Percentiles rank a stretch among this genome's conserved stretches.
phyloP scores from a whole-genome alignment of 2,797 vertebrate species.

The Eulemur rubriventer region DNA sequence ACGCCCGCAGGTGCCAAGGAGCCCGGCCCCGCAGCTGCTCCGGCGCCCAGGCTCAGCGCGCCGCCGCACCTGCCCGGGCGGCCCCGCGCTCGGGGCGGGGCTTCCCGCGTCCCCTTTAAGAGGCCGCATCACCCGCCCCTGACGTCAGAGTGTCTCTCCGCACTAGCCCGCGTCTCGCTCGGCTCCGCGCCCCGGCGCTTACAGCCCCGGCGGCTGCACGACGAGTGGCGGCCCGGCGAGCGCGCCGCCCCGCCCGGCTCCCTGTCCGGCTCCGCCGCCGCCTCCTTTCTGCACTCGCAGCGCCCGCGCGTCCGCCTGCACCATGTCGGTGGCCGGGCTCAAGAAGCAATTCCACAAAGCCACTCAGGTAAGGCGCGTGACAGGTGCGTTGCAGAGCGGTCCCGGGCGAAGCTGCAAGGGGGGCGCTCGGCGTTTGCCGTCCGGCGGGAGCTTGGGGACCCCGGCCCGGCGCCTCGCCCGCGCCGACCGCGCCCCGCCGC shows the following conservation, averaged over 20 bases:
- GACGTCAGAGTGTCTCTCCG: constrained; percentile 86
- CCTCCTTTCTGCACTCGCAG: not conserved
- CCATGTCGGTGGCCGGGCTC: constrained; percentile 94
- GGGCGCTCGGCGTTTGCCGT: not conserved
- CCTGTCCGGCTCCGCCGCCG: not conserved
- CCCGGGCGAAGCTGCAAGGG: not conserved
- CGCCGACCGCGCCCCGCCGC: not conserved
- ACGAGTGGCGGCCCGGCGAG: constrained; percentile 23
- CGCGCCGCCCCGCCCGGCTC: not conserved
- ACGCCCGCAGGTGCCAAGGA: accelerated
- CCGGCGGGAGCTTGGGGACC: not conserved
- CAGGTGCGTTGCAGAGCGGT: constrained; percentile 9
- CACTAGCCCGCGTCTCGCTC: constrained; percentile 62
- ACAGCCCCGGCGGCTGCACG: constrained; percentile 57
- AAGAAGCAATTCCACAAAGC: constrained; percentile 98
- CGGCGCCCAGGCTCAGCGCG: not conserved
- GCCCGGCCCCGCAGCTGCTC: accelerated
- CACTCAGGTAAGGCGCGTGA: constrained; percentile 90
- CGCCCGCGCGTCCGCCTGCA: not conserved
- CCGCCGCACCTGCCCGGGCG: not conserved
- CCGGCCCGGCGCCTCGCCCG: not conserved
- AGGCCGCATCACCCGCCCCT: constrained; percentile 72
- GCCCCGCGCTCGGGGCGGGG: constrained; percentile 57
- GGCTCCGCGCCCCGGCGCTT: constrained; percentile 54
- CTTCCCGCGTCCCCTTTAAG: constrained; percentile 79